These are phyloP conservation scores for Episyrphus balteatus DNA, from an alignment of 1,140 invertebrate genomes.

Conservation along the genomic window DNA sequence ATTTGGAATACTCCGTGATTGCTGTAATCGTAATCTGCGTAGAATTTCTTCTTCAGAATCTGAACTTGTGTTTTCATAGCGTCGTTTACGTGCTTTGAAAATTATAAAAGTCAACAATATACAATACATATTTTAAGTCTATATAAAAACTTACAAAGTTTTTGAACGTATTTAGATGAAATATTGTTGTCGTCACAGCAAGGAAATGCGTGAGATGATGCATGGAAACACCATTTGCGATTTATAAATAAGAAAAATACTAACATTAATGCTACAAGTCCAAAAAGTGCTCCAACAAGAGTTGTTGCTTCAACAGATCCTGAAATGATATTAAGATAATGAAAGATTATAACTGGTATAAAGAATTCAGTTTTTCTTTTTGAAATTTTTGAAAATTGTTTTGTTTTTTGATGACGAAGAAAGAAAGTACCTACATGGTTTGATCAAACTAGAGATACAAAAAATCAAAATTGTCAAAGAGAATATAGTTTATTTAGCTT, in stretches of 20 bases:
- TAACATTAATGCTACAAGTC: slow-evolving; percentile 59
- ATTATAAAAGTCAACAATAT: background rate
- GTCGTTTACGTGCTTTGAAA: slow-evolving; percentile 25
- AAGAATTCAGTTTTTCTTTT: slow-evolving; percentile 1
- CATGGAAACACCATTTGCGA: slow-evolving; percentile 63
- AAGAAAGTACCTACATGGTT: slow-evolving; percentile 3
- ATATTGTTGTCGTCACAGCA: slow-evolving; percentile 48
- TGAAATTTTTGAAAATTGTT: background rate
- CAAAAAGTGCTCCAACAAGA: slow-evolving; percentile 63
- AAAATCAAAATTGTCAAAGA: background rate
- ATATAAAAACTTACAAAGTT: slow-evolving; percentile 35
- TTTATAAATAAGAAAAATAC: slow-evolving; percentile 72
- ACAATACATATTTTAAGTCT: background rate
- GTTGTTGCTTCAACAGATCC: slow-evolving; percentile 68
- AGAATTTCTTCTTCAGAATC: slow-evolving; percentile 68
- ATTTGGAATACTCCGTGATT: slow-evolving; percentile 20
- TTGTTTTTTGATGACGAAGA: background rate
- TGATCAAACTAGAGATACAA: background rate
- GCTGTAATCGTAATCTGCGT: slow-evolving; percentile 44
- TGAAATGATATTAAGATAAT: slow-evolving; percentile 37
- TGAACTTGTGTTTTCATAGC: slow-evolving; percentile 49
- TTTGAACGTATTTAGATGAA: slow-evolving; percentile 38
- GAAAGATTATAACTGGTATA: background rate
- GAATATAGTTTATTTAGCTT: no score
- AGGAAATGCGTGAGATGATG: slow-evolving; percentile 41